These are phyloP conservation scores for Platycnemis pennipes DNA, from an alignment of 2,888 invertebrate genomes.

Conservation along the genomic window DNA sequence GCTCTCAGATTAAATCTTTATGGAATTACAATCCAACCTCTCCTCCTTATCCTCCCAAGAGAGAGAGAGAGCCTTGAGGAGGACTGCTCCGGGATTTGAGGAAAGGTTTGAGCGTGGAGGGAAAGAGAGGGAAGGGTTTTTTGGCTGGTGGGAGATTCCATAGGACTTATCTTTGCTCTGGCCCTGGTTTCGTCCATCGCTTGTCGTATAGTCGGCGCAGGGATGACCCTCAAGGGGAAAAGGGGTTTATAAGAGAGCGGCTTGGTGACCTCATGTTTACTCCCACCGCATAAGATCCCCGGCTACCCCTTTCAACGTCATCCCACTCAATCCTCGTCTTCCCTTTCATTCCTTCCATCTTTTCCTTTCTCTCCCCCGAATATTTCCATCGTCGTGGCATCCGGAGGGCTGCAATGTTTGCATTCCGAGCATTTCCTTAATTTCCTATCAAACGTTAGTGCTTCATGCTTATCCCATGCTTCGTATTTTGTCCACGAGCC, in stretches of 20 bases:
- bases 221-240: neutral
- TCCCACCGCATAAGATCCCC: neutral
- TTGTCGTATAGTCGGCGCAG: neutral
- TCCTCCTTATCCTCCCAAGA: neutral
- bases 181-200: neutral
- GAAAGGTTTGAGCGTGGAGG: neutral
- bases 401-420: too few relatives aligned
- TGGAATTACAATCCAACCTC: neutral
- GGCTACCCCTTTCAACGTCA: neutral
- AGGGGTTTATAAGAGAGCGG: neutral
- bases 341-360: neutral
- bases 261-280: neutral
- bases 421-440: too few relatives aligned
- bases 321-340: too few relatives aligned
- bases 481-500: too few relatives aligned
- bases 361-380: neutral
- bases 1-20: slow-evolving; percentile 1
- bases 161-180: neutral
- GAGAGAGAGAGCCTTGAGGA: neutral
- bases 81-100: neutral
- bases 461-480: too few relatives aligned
- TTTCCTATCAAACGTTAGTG: too few relatives aligned
- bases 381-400: too few relatives aligned
- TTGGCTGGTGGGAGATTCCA: too few relatives aligned
- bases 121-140: neutral